Conservation (phyloP, 23 tunicate genomes). For the Halocynthia roretzi region DNA sequence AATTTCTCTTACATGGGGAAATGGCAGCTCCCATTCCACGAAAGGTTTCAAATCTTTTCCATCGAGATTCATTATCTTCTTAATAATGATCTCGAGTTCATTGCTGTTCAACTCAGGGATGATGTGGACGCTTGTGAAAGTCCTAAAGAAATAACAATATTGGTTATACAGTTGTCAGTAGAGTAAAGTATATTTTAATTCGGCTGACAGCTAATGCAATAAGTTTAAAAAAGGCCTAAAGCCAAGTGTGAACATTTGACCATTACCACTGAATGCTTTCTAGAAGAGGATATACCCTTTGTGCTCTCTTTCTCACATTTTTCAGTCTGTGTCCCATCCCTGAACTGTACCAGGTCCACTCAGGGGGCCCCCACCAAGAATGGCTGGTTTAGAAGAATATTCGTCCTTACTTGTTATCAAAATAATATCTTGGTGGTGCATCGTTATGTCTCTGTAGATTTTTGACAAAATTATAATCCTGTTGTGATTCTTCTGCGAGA, state of each 20-base stretch:
- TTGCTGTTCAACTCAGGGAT: slow-evolving; percentile 61
- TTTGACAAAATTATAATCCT: slow-evolving; percentile 76
- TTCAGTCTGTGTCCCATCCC: no score
- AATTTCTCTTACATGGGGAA: slow-evolving; percentile 69
- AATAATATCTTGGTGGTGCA: slow-evolving; percentile 77
- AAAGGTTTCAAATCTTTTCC: slow-evolving; percentile 44
- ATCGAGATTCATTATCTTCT: slow-evolving; percentile 63
- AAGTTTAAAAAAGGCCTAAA: no score
- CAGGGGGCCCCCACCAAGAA: background rate
- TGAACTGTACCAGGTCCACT: no score
- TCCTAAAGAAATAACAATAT: slow-evolving; percentile 8
- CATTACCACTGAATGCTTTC: no score
- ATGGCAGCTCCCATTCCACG: slow-evolving; percentile 88
- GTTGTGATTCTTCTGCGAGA: slow-evolving; percentile 63
- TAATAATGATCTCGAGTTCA: slow-evolving; percentile 70
- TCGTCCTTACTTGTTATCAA: slow-evolving; percentile 58
- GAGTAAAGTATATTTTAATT: no score
- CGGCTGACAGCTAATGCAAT: no score
- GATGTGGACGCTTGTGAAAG: slow-evolving; percentile 38
- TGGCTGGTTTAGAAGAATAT: no score
- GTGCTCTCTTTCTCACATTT: no score
- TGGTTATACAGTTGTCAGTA: no score
- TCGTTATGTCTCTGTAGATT: slow-evolving; percentile 71
- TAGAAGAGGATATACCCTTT: no score
- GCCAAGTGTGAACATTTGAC: no score